Percentiles rank a stretch among this genome's conserved stretches.
Conservation (phyloP, 2,113 vertebrate genomes). For the Struthio camelus region DNA sequence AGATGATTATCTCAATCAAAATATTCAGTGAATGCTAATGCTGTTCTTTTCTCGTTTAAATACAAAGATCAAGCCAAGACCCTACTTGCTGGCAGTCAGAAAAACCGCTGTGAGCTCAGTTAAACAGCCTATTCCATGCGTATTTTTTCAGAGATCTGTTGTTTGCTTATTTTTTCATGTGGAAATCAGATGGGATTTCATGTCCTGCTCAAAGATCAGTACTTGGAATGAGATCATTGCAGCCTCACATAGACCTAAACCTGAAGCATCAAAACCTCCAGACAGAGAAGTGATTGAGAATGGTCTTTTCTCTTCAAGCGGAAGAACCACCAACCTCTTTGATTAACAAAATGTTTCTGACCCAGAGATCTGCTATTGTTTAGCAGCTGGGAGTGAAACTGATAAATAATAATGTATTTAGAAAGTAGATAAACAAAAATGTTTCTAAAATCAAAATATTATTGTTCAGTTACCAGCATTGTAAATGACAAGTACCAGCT, state of each 20-base stretch:
- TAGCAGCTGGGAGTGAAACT: background rate
- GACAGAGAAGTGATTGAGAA: background rate
- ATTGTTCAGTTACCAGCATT: background rate
- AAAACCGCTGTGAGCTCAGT: background rate
- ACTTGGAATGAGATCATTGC: background rate
- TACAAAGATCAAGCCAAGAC: constrained; percentile 49
- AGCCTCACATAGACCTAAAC: background rate
- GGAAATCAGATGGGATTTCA: background rate
- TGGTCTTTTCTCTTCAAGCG: background rate
- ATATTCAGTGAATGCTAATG: constrained; percentile 56
- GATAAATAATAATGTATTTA: background rate
- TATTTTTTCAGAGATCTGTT: background rate
- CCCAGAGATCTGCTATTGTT: background rate
- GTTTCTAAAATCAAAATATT: background rate
- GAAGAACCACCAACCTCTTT: background rate
- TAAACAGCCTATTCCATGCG: background rate
- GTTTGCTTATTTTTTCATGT: background rate
- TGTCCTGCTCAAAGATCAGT: background rate
- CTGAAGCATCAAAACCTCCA: background rate
- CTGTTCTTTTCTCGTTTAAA: constrained; percentile 60
- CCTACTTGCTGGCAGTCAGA: background rate
- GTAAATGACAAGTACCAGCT: background rate
- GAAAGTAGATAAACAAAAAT: background rate
- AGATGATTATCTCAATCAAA: constrained; percentile 54
- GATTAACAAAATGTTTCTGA: background rate